These are phyloP conservation scores for Phenacoccus solenopsis DNA, from an alignment of 1,140 invertebrate genomes.

Conservation along the genomic window DNA sequence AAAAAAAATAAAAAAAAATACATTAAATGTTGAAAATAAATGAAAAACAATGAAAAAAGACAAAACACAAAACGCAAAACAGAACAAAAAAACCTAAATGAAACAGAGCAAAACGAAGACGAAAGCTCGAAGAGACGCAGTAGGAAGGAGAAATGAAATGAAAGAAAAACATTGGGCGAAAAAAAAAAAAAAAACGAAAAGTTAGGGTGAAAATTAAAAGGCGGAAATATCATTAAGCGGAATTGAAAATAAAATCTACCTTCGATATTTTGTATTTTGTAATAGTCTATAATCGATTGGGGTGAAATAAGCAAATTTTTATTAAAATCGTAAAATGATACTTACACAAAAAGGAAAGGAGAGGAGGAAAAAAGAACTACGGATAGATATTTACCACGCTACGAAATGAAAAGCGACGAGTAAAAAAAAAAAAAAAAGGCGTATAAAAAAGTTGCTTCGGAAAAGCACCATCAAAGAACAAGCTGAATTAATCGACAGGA, in stretches of 20 bases:
- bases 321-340: slow-evolving; percentile 3
- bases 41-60: no score
- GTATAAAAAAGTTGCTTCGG: not conserved
- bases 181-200: not conserved
- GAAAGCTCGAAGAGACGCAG: no score
- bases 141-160: not conserved
- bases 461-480: not conserved
- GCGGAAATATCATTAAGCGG: slow-evolving; percentile 14
- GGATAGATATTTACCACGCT: not conserved
- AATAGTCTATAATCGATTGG: not conserved
- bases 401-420: not conserved
- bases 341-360: not conserved
- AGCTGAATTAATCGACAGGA: not conserved
- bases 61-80: no score
- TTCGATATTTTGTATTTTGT: not conserved
- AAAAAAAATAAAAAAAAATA: no score
- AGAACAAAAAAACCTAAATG: no score
- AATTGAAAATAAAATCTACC: slow-evolving; percentile 10
- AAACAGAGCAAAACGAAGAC: no score
- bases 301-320: not conserved
- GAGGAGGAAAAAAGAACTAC: not conserved
- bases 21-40: no score
- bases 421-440: not conserved
- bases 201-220: slow-evolving; percentile 7
- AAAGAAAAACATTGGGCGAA: not conserved